Evolutionary conservation across 2,113 vertebrate species (phyloP).

Genomic region (Rhadina sibilatrix): DNA sequence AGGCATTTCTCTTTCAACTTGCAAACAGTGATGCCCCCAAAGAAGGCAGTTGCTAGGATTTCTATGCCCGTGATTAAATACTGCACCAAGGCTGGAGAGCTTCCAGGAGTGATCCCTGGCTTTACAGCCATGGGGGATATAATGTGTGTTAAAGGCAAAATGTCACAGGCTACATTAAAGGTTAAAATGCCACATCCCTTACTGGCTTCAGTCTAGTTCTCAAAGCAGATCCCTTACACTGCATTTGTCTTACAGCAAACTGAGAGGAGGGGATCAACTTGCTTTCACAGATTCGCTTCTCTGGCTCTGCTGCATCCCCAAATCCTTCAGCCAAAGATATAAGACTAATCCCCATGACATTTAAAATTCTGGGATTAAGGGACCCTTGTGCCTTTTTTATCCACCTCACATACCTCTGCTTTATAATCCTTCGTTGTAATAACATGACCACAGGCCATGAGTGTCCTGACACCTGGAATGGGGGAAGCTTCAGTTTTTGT

Average conservation of each 20-base stretch:
- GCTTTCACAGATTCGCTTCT: neutral
- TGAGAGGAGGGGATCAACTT: neutral
- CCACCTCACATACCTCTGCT: neutral
- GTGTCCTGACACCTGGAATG: neutral
- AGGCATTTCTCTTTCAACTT: constrained; percentile 12
- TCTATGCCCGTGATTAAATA: neutral
- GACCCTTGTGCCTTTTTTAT: neutral
- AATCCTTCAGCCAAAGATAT: neutral
- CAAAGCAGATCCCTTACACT: neutral
- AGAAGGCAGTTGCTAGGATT: neutral
- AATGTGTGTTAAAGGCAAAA: neutral
- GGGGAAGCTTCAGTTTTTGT: neutral
- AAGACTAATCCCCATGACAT: neutral
- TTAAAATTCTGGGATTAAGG: neutral
- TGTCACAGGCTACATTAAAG: neutral
- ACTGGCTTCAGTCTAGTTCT: neutral
- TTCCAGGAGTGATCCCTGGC: neutral
- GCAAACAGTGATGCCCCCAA: neutral
- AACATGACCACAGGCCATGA: neutral
- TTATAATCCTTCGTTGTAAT: neutral
- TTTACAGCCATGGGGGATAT: neutral
- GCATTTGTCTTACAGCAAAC: neutral
- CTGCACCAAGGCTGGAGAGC: neutral
- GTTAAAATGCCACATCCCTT: neutral
- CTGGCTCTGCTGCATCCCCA: neutral